Percentiles rank a stretch among this genome's conserved stretches.
Evolutionary conservation across 2,888 invertebrate genomes (phyloP).

Genomic region (Augochlorella aurata): DNA sequence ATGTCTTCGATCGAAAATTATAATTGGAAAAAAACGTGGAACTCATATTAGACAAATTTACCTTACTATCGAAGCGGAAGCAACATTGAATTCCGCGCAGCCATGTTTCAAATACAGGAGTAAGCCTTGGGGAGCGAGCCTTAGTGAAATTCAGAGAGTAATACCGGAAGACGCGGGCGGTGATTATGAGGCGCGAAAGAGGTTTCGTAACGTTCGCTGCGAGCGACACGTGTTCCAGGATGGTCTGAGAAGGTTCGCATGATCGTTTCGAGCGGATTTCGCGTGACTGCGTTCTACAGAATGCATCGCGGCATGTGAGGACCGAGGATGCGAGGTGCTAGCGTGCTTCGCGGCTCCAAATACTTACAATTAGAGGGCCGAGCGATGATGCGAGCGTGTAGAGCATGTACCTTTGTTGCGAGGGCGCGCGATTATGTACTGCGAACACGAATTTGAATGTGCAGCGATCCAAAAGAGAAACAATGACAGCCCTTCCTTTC

Average conservation of each 20-base stretch:
- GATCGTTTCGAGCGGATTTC: background rate
- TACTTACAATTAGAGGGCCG: background rate
- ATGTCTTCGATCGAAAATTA: too few species aligned
- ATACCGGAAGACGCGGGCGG: background rate
- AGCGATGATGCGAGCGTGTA: background rate
- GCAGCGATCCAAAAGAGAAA: too few species aligned
- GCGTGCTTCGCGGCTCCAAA: background rate
- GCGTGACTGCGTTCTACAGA: background rate
- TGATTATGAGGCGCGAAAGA: background rate
- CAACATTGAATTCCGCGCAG: too few species aligned
- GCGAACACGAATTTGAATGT: too few species aligned
- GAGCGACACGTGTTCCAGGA: background rate
- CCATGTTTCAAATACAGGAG: too few species aligned
- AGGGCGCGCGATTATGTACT: background rate
- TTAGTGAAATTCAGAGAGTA: background rate
- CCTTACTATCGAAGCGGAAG: too few species aligned
- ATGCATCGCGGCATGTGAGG: background rate
- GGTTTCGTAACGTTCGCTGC: background rate
- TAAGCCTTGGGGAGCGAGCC: too few species aligned
- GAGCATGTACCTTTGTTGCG: background rate
- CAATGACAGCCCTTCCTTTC: too few species aligned
- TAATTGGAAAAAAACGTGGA: too few species aligned
- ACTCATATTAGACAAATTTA: too few species aligned
- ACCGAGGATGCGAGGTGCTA: background rate
- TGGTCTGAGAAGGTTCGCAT: background rate